Evolutionary conservation across 1,140 invertebrate genomes (phyloP).

Genomic region (Tribolium castaneum): DNA sequence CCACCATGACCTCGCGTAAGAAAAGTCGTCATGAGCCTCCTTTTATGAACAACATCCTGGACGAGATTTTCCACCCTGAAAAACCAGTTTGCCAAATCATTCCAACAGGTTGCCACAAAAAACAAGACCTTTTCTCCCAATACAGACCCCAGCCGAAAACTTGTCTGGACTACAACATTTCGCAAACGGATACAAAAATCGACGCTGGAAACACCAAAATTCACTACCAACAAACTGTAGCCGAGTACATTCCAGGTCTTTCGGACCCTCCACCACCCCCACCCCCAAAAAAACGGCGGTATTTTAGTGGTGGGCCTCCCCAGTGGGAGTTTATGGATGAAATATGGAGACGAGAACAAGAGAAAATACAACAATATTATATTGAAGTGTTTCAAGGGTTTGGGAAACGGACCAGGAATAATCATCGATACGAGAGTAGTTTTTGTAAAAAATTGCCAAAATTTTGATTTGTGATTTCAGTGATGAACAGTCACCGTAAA

Average conservation of each 20-base stretch:
- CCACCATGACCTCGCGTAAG: neutral
- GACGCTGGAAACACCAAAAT: conserved; percentile 48
- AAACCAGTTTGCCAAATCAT: conserved; percentile 1
- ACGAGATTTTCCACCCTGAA: neutral
- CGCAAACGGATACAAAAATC: conserved; percentile 50
- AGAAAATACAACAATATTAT: conserved; percentile 42
- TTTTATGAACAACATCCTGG: conserved; percentile 15
- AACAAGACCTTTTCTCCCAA: neutral
- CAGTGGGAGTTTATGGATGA: conserved; percentile 55
- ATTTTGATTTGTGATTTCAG: conserved; percentile 9
- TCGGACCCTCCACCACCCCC: conserved; percentile 10
- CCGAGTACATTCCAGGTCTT: conserved; percentile 39
- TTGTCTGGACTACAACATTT: conserved; percentile 49
- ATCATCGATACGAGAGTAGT: neutral
- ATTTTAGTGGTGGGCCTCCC: conserved; percentile 50
- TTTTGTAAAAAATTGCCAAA: neutral
- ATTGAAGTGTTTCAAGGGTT: conserved; percentile 39
- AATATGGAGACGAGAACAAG: conserved; percentile 46
- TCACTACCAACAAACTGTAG: conserved; percentile 44
- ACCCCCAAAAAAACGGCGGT: conserved; percentile 37
- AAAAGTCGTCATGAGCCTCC: neutral
- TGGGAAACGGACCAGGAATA: conserved; percentile 3
- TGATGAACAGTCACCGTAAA: neutral
- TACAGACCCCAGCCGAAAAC: neutral
- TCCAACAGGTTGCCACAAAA: neutral